Evolutionary conservation across 2,888 invertebrate species (phyloP).

Genomic region (Drosophila barbarae): DNA sequence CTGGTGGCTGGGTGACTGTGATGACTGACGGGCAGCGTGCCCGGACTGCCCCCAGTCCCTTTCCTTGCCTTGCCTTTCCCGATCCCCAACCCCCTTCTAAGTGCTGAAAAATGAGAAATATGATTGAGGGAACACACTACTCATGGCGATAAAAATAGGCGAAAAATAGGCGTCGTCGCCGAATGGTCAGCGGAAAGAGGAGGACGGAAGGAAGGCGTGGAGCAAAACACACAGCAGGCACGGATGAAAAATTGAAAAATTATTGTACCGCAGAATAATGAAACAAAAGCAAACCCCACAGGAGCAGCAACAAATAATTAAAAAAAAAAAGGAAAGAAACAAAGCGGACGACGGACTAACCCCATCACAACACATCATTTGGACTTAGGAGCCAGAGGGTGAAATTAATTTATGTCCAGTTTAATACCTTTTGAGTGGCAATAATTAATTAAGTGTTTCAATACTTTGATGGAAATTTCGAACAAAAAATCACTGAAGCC

Average conservation of each 20-base stretch:
- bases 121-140: constrained; percentile 74
- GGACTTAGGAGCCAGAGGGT: not conserved
- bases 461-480: not conserved
- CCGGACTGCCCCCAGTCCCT: constrained; percentile 12
- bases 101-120: constrained; percentile 68
- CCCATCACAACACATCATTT: constrained; percentile 45
- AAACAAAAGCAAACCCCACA: constrained; percentile 13
- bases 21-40: constrained; percentile 44
- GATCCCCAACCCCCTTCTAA: constrained; percentile 34
- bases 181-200: constrained; percentile 17
- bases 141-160: constrained; percentile 68
- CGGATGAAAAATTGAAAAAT: constrained; percentile 58
- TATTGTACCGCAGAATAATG: constrained; percentile 58
- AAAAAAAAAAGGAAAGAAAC: constrained; percentile 26
- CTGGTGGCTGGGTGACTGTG: constrained; percentile 18
- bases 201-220: constrained; percentile 17
- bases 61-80: constrained; percentile 25
- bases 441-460: constrained; percentile 3
- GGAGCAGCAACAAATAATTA: not conserved
- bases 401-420: constrained; percentile 23
- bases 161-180: constrained; percentile 44
- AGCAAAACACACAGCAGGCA: constrained; percentile 15
- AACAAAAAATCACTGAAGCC: too few relatives aligned
- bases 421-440: constrained; percentile 11
- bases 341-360: constrained; percentile 23